Base-by-base conservation (phyloP, 2,113 vertebrate genomes). In the Anhinga anhinga region DNA sequence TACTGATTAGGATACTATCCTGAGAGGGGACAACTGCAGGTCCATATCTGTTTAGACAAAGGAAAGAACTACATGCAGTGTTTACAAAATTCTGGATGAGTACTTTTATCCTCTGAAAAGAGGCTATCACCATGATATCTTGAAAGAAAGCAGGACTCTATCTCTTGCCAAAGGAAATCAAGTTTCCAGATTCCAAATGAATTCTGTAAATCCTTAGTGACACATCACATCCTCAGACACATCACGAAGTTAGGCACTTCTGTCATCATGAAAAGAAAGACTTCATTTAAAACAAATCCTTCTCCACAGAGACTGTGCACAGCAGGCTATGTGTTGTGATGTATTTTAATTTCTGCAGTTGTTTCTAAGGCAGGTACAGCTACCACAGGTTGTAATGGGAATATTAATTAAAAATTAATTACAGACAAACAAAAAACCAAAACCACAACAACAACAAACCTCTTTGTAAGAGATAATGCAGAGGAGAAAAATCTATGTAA, bases 351-450 rank as follows among this genome's bases (percentile, higher is more conserved):
- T 80, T 79, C 40, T 86, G 50, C 45, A 52, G 22, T 30, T 65
- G 10, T 76, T 98, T 93, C 53, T 73, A 80, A 69, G 62, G 59
- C 73, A 94, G 30, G 73, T 88, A 96, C 38, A 66, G 55, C 45
- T 62, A 76, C 76, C 36, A 89, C 14, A 65, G 26, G 20, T 55
- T 71, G 25, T 62, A 91, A 90, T 38, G 21, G 44, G 38, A 92
- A 88, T 94, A 83, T 79, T 89, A 94, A 93, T 82, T 86, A 67
- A 80, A 74, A 87, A 94, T 59, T 76, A 67, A 96, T 88, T 85
- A 72, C 34, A 59, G n/a, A 45, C 23, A 91, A 82, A 47, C 25
- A 80, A 65, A 81, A 38, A 72, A 15, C n/a, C 50, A 56, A 56
- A 92, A 49, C 4, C 5, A 32, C 32, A 59, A 42, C 13, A 26